Evolutionary conservation across 1,140 invertebrate species (phyloP).

Genomic region (Diploscapter pachys): DNA sequence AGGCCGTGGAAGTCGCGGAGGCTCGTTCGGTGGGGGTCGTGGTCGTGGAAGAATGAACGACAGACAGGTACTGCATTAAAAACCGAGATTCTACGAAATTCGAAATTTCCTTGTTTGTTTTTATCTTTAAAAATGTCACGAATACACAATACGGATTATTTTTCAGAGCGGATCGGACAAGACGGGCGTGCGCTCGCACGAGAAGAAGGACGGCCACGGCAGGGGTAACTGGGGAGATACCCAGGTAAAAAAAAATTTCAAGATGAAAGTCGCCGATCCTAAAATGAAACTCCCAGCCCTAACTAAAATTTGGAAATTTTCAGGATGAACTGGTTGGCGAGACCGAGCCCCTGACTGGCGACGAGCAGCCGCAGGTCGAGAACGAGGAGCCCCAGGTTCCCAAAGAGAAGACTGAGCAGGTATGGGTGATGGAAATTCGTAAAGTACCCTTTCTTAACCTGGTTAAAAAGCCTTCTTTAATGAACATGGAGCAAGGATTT

Average conservation of each 20-base stretch:
- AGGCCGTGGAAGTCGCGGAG: slow-evolving; percentile 31
- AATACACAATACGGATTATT: too few relatives aligned
- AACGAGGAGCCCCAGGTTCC: slow-evolving; percentile 30
- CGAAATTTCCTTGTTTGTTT: too few relatives aligned
- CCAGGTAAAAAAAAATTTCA: slow-evolving; percentile 7
- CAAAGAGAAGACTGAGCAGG: slow-evolving; percentile 38
- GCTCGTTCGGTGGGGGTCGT: slow-evolving; percentile 11
- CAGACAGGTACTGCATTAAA: not conserved
- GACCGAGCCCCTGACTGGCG: slow-evolving; percentile 31
- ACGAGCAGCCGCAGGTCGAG: slow-evolving; percentile 27
- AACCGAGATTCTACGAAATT: too few relatives aligned
- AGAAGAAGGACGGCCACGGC: slow-evolving; percentile 44
- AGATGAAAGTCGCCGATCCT: too few relatives aligned
- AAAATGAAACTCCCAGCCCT: not conserved
- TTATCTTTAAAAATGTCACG: too few relatives aligned
- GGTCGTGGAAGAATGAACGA: slow-evolving; percentile 39
- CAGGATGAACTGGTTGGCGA: slow-evolving; percentile 27
- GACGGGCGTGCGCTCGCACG: slow-evolving; percentile 36
- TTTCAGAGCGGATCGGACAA: slow-evolving; percentile 38
- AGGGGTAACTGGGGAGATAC: slow-evolving; percentile 44
- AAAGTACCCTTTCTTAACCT: too few relatives aligned
- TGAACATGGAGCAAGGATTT: too few relatives aligned
- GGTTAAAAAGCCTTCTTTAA: too few relatives aligned
- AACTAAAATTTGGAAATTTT: not conserved
- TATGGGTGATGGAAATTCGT: not conserved